Evolutionary conservation across 92 coral and sea anemone species (phyloP).

Genomic region (Epizoanthus illoricatus): DNA sequence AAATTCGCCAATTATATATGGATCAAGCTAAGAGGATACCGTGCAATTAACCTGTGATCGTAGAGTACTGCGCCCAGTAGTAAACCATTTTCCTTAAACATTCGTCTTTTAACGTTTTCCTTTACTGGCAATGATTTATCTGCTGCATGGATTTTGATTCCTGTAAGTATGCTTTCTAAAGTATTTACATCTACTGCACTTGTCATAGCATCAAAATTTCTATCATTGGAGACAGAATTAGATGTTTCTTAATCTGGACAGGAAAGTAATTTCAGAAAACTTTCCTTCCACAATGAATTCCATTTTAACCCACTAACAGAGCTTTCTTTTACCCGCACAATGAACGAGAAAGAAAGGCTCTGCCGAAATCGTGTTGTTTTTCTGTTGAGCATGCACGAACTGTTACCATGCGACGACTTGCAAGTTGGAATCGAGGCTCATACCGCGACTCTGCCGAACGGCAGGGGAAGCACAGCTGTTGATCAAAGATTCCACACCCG

Average conservation of each 20-base stretch:
- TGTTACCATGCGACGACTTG: too few relatives aligned
- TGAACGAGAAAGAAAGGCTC: too few relatives aligned
- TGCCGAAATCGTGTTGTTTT: too few relatives aligned
- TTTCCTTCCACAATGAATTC: too few relatives aligned
- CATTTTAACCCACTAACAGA: too few relatives aligned
- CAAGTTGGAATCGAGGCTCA: too few relatives aligned
- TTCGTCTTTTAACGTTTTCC: not conserved
- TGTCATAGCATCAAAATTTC: not conserved
- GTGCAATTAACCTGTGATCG: not conserved
- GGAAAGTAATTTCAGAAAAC: not conserved
- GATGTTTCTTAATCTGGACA: not conserved
- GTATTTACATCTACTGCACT: not conserved
- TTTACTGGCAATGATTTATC: not conserved
- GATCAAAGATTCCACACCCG: too few relatives aligned
- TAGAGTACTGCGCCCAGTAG: not conserved
- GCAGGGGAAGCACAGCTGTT: too few relatives aligned
- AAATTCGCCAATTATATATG: not conserved
- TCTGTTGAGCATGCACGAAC: too few relatives aligned
- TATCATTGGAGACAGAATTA: not conserved
- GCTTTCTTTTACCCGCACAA: too few relatives aligned
- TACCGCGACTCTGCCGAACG: too few relatives aligned
- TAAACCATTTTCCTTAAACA: not conserved
- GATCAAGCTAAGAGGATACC: not conserved
- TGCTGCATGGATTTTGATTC: not conserved
- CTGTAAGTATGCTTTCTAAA: not conserved